Conservation (phyloP, 2,113 vertebrate species). For the Salvelinus namaycush region DNA sequence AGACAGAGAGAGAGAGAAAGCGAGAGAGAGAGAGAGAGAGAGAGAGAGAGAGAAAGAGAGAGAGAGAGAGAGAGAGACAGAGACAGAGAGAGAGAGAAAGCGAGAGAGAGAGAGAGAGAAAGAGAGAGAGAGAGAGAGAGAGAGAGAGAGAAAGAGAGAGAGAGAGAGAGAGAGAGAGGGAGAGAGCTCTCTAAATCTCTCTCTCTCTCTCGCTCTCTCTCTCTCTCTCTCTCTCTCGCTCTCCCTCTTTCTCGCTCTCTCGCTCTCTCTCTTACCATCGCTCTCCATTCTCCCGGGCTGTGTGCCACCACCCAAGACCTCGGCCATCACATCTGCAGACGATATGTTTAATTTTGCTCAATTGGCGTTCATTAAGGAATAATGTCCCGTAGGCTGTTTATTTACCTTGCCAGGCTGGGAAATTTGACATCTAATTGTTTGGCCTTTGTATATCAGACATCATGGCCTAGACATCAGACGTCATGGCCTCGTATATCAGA, state of each 20-base stretch:
- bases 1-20: too few species aligned
- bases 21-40: too few species aligned
- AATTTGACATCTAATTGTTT: conserved; percentile 49
- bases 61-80: too few species aligned
- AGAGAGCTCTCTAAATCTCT: too few species aligned
- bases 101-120: too few species aligned
- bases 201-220: background rate
- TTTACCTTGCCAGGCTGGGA: conserved; percentile 27
- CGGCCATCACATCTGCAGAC: conserved; percentile 48
- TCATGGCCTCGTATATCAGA: too few species aligned
- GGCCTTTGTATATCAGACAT: conserved; percentile 27
- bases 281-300: conserved; percentile 20
- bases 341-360: conserved; percentile 50
- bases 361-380: conserved; percentile 45
- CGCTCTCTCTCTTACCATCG: conserved; percentile 8
- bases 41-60: too few species aligned
- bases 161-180: too few species aligned
- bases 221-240: background rate
- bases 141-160: too few species aligned
- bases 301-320: conserved; percentile 3
- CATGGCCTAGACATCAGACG: too few species aligned
- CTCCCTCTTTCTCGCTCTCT: background rate
- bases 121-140: too few species aligned
- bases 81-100: too few species aligned
- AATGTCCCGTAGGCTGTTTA: conserved; percentile 36